Evolutionary conservation across 2,113 vertebrate genomes (phyloP).

Genomic region (Lota lota): DNA sequence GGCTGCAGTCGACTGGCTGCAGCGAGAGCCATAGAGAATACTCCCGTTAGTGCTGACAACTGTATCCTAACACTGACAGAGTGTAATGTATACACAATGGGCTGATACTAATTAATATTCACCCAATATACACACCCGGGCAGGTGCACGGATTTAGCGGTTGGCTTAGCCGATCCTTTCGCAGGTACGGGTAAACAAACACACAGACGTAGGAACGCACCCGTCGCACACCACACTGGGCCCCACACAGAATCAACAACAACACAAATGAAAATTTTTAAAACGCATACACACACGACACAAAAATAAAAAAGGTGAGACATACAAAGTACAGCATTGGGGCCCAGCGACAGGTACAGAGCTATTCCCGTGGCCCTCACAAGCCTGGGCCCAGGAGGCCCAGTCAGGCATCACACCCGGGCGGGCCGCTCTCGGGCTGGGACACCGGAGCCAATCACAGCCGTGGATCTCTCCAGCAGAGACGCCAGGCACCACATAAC

Average conservation of each 20-base stretch:
- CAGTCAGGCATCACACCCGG: neutral
- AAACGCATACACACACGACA: slow-evolving; percentile 5
- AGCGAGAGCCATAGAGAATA: slow-evolving; percentile 59
- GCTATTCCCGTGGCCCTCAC: neutral
- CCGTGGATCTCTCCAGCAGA: slow-evolving; percentile 55
- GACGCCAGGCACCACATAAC: slow-evolving; percentile 45
- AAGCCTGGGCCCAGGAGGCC: too few relatives aligned
- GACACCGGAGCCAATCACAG: slow-evolving; percentile 64
- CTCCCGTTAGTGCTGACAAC: slow-evolving; percentile 70
- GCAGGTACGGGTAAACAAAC: slow-evolving; percentile 50
- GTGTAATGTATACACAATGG: slow-evolving; percentile 60
- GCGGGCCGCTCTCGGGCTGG: slow-evolving; percentile 34
- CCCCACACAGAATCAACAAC: neutral
- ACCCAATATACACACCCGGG: slow-evolving; percentile 50
- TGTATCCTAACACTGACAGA: slow-evolving; percentile 73
- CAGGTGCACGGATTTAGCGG: slow-evolving; percentile 58
- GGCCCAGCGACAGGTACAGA: too few relatives aligned
- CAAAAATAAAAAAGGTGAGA: slow-evolving; percentile 9
- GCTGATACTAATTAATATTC: slow-evolving; percentile 73
- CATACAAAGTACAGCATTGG: slow-evolving; percentile 4
- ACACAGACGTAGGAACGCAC: slow-evolving; percentile 5
- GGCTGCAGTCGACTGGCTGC: slow-evolving; percentile 40
- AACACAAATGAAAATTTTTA: neutral
- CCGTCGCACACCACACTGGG: neutral
- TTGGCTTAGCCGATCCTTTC: slow-evolving; percentile 38